These are phyloP conservation scores for Stomorhina lunata DNA, from an alignment of 2,888 invertebrate species.

Conservation along the genomic window DNA sequence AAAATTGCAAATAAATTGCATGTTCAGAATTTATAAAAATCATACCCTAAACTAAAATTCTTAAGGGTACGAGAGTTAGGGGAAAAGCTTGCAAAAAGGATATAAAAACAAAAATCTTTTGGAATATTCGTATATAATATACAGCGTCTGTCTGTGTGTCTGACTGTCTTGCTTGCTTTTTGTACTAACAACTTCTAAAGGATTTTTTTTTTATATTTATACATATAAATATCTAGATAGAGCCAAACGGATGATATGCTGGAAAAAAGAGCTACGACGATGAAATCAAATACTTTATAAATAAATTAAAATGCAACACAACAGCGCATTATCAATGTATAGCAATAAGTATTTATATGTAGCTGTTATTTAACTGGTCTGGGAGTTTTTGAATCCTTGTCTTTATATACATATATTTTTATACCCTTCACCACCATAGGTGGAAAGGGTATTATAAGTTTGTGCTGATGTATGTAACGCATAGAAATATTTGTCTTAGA, in stretches of 20 bases:
- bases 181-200: too few species aligned
- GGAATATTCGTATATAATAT: too few species aligned
- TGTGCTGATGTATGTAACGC: too few species aligned
- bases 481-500: too few species aligned
- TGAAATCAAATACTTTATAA: constrained; percentile 65
- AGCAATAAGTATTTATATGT: not conserved
- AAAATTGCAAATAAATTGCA: constrained; percentile 61
- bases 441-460: too few species aligned
- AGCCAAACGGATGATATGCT: not conserved
- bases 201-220: too few species aligned
- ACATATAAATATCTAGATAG: too few species aligned
- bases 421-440: too few species aligned
- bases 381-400: constrained; percentile 16
- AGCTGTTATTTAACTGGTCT: constrained; percentile 6
- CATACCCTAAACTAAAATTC: not conserved
- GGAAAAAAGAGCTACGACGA: constrained; percentile 19
- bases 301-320: constrained; percentile 66
- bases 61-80: not conserved
- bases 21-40: constrained; percentile 51
- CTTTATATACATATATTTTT: not conserved
- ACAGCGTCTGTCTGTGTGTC: too few species aligned
- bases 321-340: constrained; percentile 56
- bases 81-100: too few species aligned
- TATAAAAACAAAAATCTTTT: too few species aligned
- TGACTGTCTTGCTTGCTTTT: too few species aligned